Evolutionary conservation across 2,888 invertebrate species (phyloP), one percentile per base, ranked within the genome.

Genomic region (Syritta pipiens): DNA sequence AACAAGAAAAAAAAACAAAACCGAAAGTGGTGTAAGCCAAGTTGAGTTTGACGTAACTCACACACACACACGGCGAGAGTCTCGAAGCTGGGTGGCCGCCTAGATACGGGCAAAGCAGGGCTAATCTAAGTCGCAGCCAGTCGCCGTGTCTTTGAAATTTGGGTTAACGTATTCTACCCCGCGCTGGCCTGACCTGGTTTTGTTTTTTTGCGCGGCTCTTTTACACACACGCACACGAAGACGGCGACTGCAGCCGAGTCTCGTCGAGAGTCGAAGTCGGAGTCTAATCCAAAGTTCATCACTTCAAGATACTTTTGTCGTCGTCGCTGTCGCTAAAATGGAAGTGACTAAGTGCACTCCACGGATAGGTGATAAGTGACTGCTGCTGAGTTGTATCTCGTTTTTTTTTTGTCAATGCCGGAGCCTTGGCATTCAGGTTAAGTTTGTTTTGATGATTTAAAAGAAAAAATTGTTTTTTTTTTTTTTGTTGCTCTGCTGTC

Each of bases 91-190:
- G n/a, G n/a, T n/a, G 14, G 17, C 55, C n/a, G 30, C 9, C 9
- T 26, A 26, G 42, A 42, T 55, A 35, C 37, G 69, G n/a, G 17
- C 28, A 17, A 12, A 42, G n/a, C 49, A 65, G 65, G 72, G 65
- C 77, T 72, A 57, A 62, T 65, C 77, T 65, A 72, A 65, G 77
- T 77, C 71, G 71, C 69, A 69, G 62, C 53, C 53, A 57, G 76
- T 46, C 65, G 49, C 28, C 46, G 26, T 63, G 75, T 49, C 69
- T 67, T 77, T 30, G 22, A 60, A 60, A 77, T 77, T 72, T 77
- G 72, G 77, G 72, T 77, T 67, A 77, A 67, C 48, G 40, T 55
- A 48, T 71, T 65, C 72, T 42, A 49, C 77, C 63, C 63, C 67
- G 48, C 74, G n/a, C 44, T 55, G 48, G 28, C 55, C 55, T 72